Conservation (phyloP, 2,888 invertebrate species). For the Latrodectus elegans region DNA sequence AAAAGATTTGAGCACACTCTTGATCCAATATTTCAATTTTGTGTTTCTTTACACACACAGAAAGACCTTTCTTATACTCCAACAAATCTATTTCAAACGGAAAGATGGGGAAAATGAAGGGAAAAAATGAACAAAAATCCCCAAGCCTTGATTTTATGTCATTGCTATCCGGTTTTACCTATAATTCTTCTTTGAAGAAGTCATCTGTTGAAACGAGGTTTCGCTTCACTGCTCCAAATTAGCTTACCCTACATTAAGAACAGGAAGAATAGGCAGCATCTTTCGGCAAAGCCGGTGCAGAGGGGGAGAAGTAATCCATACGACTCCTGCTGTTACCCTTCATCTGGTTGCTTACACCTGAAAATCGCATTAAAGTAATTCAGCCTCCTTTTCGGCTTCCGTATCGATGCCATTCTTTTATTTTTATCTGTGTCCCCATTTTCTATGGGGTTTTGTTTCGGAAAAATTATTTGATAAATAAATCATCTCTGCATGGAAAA, state of each 20-base stretch:
- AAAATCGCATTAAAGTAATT: neutral
- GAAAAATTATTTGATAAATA: conserved; percentile 2
- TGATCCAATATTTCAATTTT: conserved; percentile 58
- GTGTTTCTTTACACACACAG: conserved; percentile 29
- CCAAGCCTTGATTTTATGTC: conserved; percentile 37
- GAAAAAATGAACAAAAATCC: conserved; percentile 20
- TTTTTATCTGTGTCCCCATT: neutral
- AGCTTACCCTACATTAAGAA: conserved; percentile 4
- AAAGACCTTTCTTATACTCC: neutral
- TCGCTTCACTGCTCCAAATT: neutral
- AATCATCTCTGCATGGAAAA: neutral
- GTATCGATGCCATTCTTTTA: neutral
- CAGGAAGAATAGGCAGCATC: conserved; percentile 10
- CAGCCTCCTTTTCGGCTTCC: neutral
- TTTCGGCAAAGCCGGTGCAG: neutral
- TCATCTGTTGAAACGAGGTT: conserved; percentile 13
- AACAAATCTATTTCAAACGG: conserved; percentile 37
- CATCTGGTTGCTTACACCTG: conserved; percentile 10
- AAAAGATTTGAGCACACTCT: conserved; percentile 48
- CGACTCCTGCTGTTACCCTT: neutral
- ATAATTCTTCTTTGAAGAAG: conserved; percentile 34
- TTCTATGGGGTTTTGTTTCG: neutral
- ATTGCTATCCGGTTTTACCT: neutral
- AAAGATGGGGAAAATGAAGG: neutral
- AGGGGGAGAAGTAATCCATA: neutral